Conservation (phyloP, 2,113 vertebrate genomes). For the Tragelaphus imberbis region DNA sequence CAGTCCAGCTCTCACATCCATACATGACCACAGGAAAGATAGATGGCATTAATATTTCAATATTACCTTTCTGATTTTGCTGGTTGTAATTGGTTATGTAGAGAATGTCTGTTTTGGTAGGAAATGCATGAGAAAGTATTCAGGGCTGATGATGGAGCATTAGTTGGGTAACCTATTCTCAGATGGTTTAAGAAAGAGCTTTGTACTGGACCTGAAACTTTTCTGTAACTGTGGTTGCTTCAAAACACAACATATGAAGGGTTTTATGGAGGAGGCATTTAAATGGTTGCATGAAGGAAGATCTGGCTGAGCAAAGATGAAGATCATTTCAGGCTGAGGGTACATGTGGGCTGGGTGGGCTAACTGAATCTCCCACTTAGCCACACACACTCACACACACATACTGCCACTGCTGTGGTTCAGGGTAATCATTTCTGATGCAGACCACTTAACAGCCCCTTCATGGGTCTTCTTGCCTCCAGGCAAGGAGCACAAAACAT, state of each 20-base stretch:
- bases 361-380: neutral
- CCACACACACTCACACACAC: neutral
- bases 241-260: neutral
- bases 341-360: neutral
- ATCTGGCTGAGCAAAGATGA: neutral
- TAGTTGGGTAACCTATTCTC: neutral
- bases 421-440: neutral
- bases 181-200: neutral
- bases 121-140: neutral
- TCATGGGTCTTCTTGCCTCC: neutral
- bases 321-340: neutral
- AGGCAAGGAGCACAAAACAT: neutral
- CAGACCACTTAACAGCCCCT: neutral
- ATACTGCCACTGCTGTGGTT: neutral
- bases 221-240: neutral
- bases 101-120: neutral
- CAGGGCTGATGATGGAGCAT: neutral
- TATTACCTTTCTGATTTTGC: neutral
- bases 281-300: neutral
- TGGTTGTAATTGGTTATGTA: neutral
- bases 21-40: too few relatives aligned
- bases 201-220: neutral
- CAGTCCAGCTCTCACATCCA: too few relatives aligned
- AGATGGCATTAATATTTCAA: neutral
- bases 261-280: neutral